Evolutionary conservation across 92 coral and sea anemone species (phyloP).

Genomic region (Zoanthus sociatus): DNA sequence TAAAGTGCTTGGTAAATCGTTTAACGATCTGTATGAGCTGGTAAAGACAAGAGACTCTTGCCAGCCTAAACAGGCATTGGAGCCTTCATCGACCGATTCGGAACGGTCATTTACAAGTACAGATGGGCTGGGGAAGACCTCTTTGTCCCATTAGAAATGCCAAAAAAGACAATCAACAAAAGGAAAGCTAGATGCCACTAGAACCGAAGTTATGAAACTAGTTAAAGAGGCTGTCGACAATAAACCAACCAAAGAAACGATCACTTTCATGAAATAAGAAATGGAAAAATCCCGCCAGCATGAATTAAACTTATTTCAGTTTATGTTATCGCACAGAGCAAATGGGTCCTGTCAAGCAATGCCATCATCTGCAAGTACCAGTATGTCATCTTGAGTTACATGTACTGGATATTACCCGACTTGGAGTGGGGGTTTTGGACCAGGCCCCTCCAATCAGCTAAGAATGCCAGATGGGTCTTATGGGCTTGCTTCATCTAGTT

Average conservation of each 20-base stretch:
- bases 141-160: background rate
- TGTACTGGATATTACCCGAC: background rate
- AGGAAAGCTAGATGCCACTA: slow-evolving; percentile 41
- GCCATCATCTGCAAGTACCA: slow-evolving; percentile 34
- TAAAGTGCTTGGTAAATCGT: slow-evolving; percentile 64
- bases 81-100: background rate
- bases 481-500: slow-evolving; percentile 25
- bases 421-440: slow-evolving; percentile 10
- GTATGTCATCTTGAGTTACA: background rate
- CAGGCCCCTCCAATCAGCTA: slow-evolving; percentile 32
- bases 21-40: slow-evolving; percentile 34
- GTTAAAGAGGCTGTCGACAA: slow-evolving; percentile 51
- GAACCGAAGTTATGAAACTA: slow-evolving; percentile 48
- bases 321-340: slow-evolving; percentile 47
- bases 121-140: background rate
- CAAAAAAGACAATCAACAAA: slow-evolving; percentile 48
- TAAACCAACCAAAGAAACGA: slow-evolving; percentile 55
- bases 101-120: slow-evolving; percentile 28
- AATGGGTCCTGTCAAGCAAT: slow-evolving; percentile 38
- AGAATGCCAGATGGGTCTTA: slow-evolving; percentile 41
- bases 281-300: slow-evolving; percentile 54
- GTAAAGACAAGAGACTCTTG: slow-evolving; percentile 29
- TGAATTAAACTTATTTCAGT: slow-evolving; percentile 52
- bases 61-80: no score
- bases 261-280: slow-evolving; percentile 54